A percentile compares a stretch with the other conserved stretches of the same genome.
Conservation (phyloP, 2,888 invertebrate genomes). For the Lamellibrachia columna region DNA sequence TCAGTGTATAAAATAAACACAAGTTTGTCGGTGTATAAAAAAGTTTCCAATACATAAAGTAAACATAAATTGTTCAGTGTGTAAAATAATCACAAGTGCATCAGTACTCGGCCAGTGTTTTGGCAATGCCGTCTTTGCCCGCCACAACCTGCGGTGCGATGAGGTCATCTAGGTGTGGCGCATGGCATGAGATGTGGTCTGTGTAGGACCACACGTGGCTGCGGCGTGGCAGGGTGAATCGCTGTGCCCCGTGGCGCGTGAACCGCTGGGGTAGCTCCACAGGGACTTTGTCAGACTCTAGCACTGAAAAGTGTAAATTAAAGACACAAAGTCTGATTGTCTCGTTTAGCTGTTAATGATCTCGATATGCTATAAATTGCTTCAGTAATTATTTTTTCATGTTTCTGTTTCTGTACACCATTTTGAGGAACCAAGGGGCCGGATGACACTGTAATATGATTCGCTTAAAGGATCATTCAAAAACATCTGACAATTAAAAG, state of each 20-base stretch:
- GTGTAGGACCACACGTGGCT: constrained; percentile 5
- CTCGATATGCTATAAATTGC: no score
- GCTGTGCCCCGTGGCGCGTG: not conserved
- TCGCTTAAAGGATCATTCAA: no score
- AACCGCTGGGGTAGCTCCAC: not conserved
- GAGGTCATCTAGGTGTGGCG: not conserved
- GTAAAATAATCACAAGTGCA: not conserved
- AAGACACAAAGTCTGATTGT: no score
- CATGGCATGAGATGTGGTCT: not conserved
- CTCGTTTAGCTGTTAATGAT: no score
- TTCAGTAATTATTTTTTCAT: no score
- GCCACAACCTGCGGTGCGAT: not conserved
- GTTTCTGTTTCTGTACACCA: no score
- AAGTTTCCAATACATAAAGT: not conserved
- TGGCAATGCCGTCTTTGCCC: not conserved
- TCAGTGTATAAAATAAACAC: not conserved
- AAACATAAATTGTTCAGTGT: not conserved
- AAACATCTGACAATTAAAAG: no score
- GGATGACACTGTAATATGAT: no score
- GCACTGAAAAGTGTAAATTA: not conserved
- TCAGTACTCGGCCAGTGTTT: not conserved
- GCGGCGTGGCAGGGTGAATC: not conserved
- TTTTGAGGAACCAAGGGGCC: no score
- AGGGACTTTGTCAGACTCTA: not conserved
- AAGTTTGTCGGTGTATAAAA: not conserved